A percentile compares a stretch with the other conserved stretches of the same genome.
These are phyloP conservation scores for Ectemnius cavifrons DNA, from an alignment of 2,888 invertebrate genomes.

Conservation along the genomic window DNA sequence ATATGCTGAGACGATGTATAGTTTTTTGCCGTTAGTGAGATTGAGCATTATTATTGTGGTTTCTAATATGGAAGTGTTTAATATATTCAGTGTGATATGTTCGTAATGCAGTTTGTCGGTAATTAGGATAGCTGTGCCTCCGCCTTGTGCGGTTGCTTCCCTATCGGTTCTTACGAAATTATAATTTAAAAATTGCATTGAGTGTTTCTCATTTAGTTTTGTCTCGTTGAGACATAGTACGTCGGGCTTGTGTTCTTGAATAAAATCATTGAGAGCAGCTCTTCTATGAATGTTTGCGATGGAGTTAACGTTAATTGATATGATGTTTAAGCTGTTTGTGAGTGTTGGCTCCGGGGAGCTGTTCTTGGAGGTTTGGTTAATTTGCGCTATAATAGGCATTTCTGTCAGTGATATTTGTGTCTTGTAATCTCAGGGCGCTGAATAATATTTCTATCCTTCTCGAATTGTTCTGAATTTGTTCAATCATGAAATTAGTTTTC, in stretches of 20 bases:
- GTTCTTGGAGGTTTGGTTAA: background rate
- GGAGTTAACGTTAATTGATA: too few relatives aligned
- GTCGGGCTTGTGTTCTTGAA: constrained; percentile 6
- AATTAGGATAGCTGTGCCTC: constrained; percentile 46
- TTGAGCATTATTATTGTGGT: constrained; percentile 28
- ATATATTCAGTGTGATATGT: background rate
- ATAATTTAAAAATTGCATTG: background rate
- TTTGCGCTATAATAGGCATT: background rate
- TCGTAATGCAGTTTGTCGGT: constrained; percentile 17
- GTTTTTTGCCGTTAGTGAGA: background rate
- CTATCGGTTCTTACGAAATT: constrained; percentile 9
- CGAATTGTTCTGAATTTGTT: too few relatives aligned
- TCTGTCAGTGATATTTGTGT: too few relatives aligned
- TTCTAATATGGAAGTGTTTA: constrained; percentile 22
- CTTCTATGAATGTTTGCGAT: too few relatives aligned
- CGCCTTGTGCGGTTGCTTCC: constrained; percentile 36
- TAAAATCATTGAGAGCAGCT: background rate
- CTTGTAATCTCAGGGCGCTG: too few relatives aligned
- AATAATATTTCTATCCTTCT: too few relatives aligned
- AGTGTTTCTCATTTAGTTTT: background rate
- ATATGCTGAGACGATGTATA: constrained; percentile 39
- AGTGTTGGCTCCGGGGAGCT: background rate
- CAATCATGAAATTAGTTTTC: too few relatives aligned
- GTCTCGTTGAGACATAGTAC: constrained; percentile 3
- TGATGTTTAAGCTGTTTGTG: too few relatives aligned